Evolutionary conservation across 2,113 vertebrate species (phyloP).

Genomic region (Cryptotis parvus): DNA sequence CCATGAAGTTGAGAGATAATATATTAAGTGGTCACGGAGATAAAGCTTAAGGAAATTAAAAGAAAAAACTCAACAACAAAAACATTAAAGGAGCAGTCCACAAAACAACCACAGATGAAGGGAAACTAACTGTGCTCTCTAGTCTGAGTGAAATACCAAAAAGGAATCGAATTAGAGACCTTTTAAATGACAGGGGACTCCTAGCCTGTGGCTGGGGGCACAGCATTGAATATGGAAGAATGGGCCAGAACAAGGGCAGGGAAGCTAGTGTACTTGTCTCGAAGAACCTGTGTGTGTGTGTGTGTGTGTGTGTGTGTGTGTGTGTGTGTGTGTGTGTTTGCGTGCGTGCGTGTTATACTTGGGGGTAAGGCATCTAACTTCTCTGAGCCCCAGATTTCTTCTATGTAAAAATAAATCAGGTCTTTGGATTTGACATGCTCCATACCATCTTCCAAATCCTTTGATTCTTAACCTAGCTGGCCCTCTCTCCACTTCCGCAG

Average conservation of each 20-base stretch:
- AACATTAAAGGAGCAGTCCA: not conserved
- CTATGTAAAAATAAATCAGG: not conserved
- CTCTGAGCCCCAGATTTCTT: not conserved
- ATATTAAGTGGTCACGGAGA: not conserved
- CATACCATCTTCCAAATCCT: not conserved
- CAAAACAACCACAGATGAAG: not conserved
- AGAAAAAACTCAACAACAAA: not conserved
- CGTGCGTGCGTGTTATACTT: no score
- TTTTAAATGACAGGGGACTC: not conserved
- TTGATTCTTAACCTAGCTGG: not conserved
- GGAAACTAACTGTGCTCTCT: not conserved
- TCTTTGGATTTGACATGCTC: not conserved
- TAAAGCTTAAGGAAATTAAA: not conserved
- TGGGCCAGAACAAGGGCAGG: not conserved
- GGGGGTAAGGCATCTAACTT: not conserved
- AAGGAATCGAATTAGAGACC: not conserved
- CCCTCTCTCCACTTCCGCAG: not conserved
- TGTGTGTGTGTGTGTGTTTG: no score
- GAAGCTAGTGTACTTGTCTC: not conserved
- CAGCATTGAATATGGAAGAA: not conserved
- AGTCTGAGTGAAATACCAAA: not conserved
- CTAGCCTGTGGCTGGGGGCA: not conserved
- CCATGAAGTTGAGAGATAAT: not conserved
- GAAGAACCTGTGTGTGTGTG: not conserved
- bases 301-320: no score